Evolutionary conservation across 2,113 vertebrate species (phyloP).

Genomic region (Pongo pygmaeus): DNA sequence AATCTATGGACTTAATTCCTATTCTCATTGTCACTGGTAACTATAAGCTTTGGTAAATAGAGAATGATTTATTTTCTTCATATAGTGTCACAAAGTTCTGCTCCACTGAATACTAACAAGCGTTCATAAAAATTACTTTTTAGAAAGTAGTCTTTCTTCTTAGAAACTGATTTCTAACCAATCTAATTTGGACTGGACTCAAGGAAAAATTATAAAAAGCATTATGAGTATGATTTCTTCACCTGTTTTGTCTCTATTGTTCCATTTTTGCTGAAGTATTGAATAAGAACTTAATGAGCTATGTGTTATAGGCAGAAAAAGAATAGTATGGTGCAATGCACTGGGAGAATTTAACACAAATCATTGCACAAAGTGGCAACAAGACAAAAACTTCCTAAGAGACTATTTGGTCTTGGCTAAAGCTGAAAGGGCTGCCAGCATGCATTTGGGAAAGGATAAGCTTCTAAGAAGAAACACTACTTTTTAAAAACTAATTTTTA

Average conservation of each 20-base stretch:
- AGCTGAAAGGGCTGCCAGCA: not conserved
- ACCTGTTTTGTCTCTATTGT: constrained; percentile 48
- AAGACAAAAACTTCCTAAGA: not conserved
- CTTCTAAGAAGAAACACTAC: too few species aligned
- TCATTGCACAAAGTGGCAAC: not conserved
- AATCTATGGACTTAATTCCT: not conserved
- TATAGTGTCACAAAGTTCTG: not conserved
- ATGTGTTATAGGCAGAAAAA: constrained; percentile 1
- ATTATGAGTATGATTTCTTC: not conserved
- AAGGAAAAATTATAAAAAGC: constrained; percentile 47
- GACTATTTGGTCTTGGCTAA: not conserved
- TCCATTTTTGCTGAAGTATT: not conserved
- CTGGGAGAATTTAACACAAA: not conserved
- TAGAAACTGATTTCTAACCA: not conserved
- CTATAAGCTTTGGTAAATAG: constrained; percentile 35
- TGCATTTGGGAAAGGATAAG: not conserved
- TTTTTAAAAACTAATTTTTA: too few species aligned
- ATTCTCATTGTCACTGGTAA: constrained; percentile 18
- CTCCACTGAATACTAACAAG: not conserved
- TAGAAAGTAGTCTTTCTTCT: constrained; percentile 35
- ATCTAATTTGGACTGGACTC: constrained; percentile 25
- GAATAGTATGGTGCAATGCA: not conserved
- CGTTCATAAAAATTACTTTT: not conserved
- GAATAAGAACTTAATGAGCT: constrained; percentile 53
- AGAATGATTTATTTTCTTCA: constrained; percentile 54